These are phyloP conservation scores for Apis florea DNA, from an alignment of 1,140 invertebrate genomes.

Conservation along the genomic window DNA sequence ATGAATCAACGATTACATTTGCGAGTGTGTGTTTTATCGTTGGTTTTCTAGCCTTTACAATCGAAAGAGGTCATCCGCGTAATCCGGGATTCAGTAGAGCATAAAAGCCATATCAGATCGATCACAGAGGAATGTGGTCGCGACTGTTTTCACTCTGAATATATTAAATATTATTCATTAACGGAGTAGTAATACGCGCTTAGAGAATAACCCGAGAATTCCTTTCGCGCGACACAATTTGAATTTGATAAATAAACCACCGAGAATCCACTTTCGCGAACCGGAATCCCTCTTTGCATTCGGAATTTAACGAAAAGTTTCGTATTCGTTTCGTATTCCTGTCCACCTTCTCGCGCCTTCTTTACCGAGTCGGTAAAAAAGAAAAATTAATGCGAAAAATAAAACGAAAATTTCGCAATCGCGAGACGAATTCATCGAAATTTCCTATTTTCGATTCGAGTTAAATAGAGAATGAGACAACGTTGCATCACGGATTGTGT, in stretches of 20 bases:
- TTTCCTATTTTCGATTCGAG: too few species aligned
- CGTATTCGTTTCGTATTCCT: too few species aligned
- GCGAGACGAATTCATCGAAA: too few species aligned
- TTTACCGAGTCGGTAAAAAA: too few species aligned
- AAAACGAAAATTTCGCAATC: neutral
- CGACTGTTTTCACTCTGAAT: constrained; percentile 20
- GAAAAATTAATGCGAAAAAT: neutral
- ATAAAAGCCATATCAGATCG: constrained; percentile 33
- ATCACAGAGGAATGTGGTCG: constrained; percentile 32
- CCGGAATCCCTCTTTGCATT: neutral
- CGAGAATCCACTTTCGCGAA: neutral
- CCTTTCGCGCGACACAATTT: neutral
- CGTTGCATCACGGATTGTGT: too few species aligned
- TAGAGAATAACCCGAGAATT: constrained; percentile 19
- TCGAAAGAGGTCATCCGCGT: constrained; percentile 25
- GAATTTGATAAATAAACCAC: neutral
- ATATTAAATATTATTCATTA: constrained; percentile 41
- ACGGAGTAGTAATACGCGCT: neutral
- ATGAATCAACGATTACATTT: constrained; percentile 20
- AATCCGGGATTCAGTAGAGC: constrained; percentile 32
- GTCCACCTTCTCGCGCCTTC: too few species aligned
- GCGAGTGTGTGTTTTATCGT: neutral
- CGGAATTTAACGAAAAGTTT: neutral
- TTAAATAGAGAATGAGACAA: too few species aligned
- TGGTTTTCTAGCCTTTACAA: constrained; percentile 3